Conservation (phyloP, 2,113 vertebrate species). For the Piaya cayana region DNA sequence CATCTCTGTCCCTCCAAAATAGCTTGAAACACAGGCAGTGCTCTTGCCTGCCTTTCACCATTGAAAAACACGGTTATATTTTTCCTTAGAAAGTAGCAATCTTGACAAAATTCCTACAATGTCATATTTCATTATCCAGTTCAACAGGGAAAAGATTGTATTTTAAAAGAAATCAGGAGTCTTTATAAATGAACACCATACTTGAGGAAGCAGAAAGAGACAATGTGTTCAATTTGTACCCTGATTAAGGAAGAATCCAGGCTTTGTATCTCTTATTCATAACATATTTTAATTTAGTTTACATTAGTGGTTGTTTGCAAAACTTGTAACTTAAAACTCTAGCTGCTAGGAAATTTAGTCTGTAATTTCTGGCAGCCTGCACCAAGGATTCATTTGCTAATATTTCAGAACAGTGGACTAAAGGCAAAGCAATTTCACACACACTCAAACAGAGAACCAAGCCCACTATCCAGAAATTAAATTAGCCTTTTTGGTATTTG, state of each 20-base stretch:
- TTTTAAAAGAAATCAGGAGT: slow-evolving; percentile 35
- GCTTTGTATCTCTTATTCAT: neutral
- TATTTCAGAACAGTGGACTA: slow-evolving; percentile 15
- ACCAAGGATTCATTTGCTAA: neutral
- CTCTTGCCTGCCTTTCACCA: neutral
- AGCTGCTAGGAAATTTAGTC: neutral
- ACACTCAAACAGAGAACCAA: neutral
- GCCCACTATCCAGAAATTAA: neutral
- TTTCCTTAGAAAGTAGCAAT: slow-evolving; percentile 6
- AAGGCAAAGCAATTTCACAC: slow-evolving; percentile 36
- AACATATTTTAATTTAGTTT: slow-evolving; percentile 14
- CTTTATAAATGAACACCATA: neutral
- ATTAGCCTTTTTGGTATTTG: neutral
- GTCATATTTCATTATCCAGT: slow-evolving; percentile 32
- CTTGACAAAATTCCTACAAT: neutral
- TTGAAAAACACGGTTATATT: neutral
- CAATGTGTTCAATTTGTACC: neutral
- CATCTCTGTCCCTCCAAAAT: neutral
- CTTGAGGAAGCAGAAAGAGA: neutral
- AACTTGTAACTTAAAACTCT: neutral
- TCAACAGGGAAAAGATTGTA: slow-evolving; percentile 27
- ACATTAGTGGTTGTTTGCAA: neutral
- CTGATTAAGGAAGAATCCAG: neutral
- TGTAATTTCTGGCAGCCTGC: slow-evolving; percentile 16
- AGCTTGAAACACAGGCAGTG: neutral